Percentiles rank a stretch among this genome's conserved stretches.
Conservation (phyloP, 1,140 invertebrate genomes). For the Tetragnatha versicolor region DNA sequence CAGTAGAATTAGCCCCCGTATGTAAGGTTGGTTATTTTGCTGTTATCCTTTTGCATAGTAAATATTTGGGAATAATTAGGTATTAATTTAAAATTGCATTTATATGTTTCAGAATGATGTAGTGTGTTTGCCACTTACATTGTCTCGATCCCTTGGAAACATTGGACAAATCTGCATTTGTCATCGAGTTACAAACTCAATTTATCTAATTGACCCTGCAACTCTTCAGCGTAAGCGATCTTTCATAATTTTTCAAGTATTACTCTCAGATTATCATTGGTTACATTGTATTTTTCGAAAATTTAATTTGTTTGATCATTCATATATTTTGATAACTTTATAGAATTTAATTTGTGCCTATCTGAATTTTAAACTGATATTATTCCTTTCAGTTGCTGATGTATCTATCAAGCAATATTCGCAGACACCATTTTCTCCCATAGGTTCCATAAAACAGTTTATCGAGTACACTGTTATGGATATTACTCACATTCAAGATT, state of each 20-base stretch:
- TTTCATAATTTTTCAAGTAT: constrained; percentile 23
- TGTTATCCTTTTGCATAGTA: background rate
- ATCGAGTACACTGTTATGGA: constrained; percentile 96
- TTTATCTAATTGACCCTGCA: constrained; percentile 93
- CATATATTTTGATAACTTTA: too few relatives aligned
- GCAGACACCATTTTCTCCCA: constrained; percentile 82
- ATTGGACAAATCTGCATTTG: constrained; percentile 91
- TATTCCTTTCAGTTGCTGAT: constrained; percentile 77
- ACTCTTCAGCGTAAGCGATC: constrained; percentile 75
- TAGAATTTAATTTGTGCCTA: too few relatives aligned
- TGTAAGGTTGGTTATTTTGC: constrained; percentile 74
- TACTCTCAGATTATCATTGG: background rate
- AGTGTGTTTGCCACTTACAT: constrained; percentile 87
- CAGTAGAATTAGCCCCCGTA: constrained; percentile 94
- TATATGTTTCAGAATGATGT: constrained; percentile 74
- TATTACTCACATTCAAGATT: constrained; percentile 81
- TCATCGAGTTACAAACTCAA: constrained; percentile 83
- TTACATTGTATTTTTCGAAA: too few relatives aligned
- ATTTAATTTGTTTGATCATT: too few relatives aligned
- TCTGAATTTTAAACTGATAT: constrained; percentile 33
- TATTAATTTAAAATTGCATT: constrained; percentile 38
- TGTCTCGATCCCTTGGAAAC: constrained; percentile 89
- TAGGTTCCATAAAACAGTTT: constrained; percentile 90
- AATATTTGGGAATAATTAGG: background rate
- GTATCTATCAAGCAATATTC: constrained; percentile 82